Evolutionary conservation across 37 sponge, comb jelly and placozoan species (phyloP), one percentile per base, ranked within the genome.

Genomic region (Oscarella lobularis): DNA sequence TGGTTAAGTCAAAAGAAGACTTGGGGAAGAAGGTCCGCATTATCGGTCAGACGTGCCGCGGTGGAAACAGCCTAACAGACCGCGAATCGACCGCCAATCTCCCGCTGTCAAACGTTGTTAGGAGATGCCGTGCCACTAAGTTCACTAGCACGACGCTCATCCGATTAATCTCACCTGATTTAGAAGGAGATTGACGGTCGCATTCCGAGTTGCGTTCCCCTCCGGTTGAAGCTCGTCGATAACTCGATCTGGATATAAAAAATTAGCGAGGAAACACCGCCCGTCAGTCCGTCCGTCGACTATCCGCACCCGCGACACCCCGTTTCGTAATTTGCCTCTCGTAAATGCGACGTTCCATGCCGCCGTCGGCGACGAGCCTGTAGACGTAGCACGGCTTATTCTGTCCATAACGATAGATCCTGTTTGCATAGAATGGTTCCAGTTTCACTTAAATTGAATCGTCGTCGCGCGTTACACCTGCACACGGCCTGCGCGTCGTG

Each of bases 401-500:
- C 81, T 97, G 98, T 2, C 98, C 94, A 73, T 88, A 97, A 0
- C 98, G 85, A 79, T 90, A 97, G 67, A 93, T 86, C 39, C 96
- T 85, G 38, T 41, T 1, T 1, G 37, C 2, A 31, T 3, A 33
- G 2, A 48, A 27, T 48, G 60, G 20, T n/a, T n/a, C n/a, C n/a
- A 48, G 60, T 48, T 48, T 48, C 14, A 20, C 9, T 27, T 9
- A 20, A 27, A 20, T 27, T 48, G 60, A 20, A 48, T 20, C 20
- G 60, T 48, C 60, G 20, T 9, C 20, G 20, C 60, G 20, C 9
- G 14, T 35, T 35, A 70, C n/a, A 84, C 85, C 89, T 81, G 74
- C 94, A 97, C 3, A 93, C 92, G 31, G 98, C 98, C 83, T 97
- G 98, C 0, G 89, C 85, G 72, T 97, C 98, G 76, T 97, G 88